Percentiles rank a stretch among this genome's conserved stretches.
These are phyloP conservation scores for Tauraco hartlaubi DNA, from an alignment of 2,797 vertebrate species.

Conservation along the genomic window DNA sequence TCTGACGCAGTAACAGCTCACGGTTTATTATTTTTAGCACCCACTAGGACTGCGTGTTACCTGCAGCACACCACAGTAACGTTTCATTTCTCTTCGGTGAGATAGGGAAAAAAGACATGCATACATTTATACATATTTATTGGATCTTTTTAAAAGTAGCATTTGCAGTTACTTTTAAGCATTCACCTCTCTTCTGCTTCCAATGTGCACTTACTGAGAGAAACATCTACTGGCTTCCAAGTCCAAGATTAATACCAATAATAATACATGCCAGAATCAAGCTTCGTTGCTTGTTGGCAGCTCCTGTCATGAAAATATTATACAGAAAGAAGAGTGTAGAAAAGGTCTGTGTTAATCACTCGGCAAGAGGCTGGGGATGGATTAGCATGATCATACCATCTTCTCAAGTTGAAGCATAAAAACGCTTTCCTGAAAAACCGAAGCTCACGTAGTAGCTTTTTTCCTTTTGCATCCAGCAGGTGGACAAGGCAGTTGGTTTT, in stretches of 20 bases:
- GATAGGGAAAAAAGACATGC: conserved; percentile 64
- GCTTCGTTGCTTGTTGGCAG: conserved; percentile 60
- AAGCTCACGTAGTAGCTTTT: neutral
- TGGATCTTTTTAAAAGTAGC: conserved; percentile 61
- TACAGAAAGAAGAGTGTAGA: conserved; percentile 52
- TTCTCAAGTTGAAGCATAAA: neutral
- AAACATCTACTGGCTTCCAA: conserved; percentile 75
- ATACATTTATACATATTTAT: conserved; percentile 68
- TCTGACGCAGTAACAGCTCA: neutral
- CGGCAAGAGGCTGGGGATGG: conserved; percentile 23
- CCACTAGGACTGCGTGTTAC: neutral
- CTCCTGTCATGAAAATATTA: conserved; percentile 55
- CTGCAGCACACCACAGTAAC: neutral
- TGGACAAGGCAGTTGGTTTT: conserved; percentile 42
- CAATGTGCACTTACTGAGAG: conserved; percentile 68
- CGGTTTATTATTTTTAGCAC: neutral
- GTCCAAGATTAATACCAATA: conserved; percentile 68
- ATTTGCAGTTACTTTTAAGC: conserved; percentile 60
- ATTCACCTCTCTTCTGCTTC: conserved; percentile 63
- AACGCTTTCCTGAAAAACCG: conserved; percentile 19
- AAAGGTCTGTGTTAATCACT: conserved; percentile 47
- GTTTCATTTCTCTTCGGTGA: neutral
- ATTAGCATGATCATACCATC: neutral
- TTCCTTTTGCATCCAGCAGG: conserved; percentile 1
- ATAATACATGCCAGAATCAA: conserved; percentile 67